phyloP scores from a whole-genome alignment of 2,888 invertebrate genomes.

The Therioaphis trifolii region DNA sequence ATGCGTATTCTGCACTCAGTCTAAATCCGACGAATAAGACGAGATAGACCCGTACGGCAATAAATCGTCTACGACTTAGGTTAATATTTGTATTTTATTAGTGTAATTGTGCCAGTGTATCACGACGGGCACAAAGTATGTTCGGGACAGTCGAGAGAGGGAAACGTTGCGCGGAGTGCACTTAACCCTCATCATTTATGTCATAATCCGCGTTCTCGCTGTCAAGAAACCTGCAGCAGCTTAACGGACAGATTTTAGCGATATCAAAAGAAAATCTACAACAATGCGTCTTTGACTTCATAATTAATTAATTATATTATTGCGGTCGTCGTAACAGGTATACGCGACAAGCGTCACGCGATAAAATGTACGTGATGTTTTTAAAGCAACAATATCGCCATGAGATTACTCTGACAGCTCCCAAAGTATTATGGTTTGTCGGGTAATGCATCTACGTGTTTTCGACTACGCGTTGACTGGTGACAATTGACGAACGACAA shows the following conservation, averaged over 20 bases:
- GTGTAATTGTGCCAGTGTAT: conserved; percentile 15
- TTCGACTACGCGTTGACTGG: neutral
- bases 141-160: conserved; percentile 21
- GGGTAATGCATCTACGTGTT: neutral
- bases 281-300: neutral
- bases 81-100: conserved; percentile 46
- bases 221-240: conserved; percentile 34
- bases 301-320: neutral
- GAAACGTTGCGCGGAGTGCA: conserved; percentile 22
- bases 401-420: neutral
- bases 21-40: too few relatives aligned
- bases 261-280: neutral
- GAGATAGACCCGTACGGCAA: neutral
- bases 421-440: neutral
- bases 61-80: neutral
- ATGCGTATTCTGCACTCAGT: too few relatives aligned
- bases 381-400: neutral
- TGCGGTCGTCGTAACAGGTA: neutral
- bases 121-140: neutral
- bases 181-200: conserved; percentile 55
- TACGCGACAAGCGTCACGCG: too few relatives aligned
- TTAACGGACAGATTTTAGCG: conserved; percentile 13
- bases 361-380: neutral
- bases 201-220: conserved; percentile 30
- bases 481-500: neutral